A percentile compares a stretch with the other conserved stretches of the same genome.
phyloP scores from a whole-genome alignment of 2,113 vertebrate genomes.

The Lepisosteus oculatus region DNA sequence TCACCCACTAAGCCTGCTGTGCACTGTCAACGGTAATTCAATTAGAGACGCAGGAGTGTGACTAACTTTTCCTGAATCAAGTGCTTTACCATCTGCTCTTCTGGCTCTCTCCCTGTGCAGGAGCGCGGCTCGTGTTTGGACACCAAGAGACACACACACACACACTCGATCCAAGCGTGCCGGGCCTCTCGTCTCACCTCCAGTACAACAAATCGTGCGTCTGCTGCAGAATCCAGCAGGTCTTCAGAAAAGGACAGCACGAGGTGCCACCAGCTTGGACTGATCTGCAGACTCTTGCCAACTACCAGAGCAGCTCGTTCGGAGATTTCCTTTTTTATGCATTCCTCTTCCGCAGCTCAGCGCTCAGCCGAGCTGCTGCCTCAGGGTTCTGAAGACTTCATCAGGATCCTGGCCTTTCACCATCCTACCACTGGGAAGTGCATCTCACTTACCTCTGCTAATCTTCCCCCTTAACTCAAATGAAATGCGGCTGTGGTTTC shows the following conservation, averaged over 20 bases:
- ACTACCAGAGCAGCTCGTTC: too few relatives aligned
- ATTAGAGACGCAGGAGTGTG: constrained; percentile 84
- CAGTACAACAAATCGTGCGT: too few relatives aligned
- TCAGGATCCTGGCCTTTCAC: too few relatives aligned
- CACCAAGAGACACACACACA: constrained; percentile 11
- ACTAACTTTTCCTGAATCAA: constrained; percentile 71
- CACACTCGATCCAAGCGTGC: neutral
- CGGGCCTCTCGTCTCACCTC: too few relatives aligned
- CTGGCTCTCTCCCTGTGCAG: neutral
- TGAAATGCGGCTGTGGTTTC: constrained; percentile 9
- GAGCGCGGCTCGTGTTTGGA: constrained; percentile 6
- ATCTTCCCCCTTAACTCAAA: constrained; percentile 4
- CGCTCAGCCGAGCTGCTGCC: too few relatives aligned
- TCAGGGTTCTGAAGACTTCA: too few relatives aligned
- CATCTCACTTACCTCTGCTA: constrained; percentile 24
- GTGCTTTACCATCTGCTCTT: constrained; percentile 78
- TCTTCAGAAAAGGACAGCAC: too few relatives aligned
- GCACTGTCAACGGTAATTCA: constrained; percentile 91
- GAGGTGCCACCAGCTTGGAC: too few relatives aligned
- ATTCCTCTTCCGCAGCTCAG: too few relatives aligned
- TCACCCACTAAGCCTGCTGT: constrained; percentile 71
- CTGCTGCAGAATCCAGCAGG: too few relatives aligned
- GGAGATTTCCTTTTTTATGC: too few relatives aligned
- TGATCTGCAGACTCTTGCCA: too few relatives aligned
- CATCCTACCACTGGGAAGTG: neutral